A percentile compares a stretch with the other conserved stretches of the same genome.
Evolutionary conservation across 1,140 invertebrate genomes (phyloP).

Genomic region (Lordiphosa clarofinis): DNA sequence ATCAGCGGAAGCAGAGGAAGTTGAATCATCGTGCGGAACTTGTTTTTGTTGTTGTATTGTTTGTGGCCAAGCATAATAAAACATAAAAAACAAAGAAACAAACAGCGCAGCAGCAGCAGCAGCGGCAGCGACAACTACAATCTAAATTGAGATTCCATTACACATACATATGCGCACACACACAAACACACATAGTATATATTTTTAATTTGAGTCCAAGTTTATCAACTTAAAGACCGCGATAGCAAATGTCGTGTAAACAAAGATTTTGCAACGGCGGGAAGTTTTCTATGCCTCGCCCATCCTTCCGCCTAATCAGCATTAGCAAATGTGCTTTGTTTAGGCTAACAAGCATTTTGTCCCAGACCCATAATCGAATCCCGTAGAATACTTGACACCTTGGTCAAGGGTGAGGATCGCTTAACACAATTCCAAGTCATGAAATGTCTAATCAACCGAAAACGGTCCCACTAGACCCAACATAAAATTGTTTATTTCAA

Average conservation of each 20-base stretch:
- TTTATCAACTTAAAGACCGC: conserved; percentile 34
- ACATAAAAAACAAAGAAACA: conserved; percentile 14
- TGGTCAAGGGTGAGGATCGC: too few relatives aligned
- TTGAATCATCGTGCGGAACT: conserved; percentile 73
- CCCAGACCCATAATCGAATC: too few relatives aligned
- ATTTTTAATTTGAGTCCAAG: conserved; percentile 21
- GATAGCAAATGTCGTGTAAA: conserved; percentile 50
- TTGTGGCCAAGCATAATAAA: conserved; percentile 41
- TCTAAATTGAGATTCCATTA: conserved; percentile 32
- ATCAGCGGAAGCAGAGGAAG: conserved; percentile 43
- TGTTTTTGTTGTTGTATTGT: conserved; percentile 46
- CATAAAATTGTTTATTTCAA: too few relatives aligned
- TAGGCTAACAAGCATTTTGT: too few relatives aligned
- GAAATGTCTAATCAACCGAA: too few relatives aligned
- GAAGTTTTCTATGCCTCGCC: neutral
- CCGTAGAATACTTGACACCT: too few relatives aligned
- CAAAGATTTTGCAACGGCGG: conserved; percentile 49
- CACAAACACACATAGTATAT: conserved; percentile 14
- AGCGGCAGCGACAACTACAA: conserved; percentile 9
- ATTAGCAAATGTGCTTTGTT: too few relatives aligned
- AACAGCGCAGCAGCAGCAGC: conserved; percentile 21
- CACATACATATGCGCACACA: conserved; percentile 6
- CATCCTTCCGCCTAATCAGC: too few relatives aligned
- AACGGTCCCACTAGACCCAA: too few relatives aligned
- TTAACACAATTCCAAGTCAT: too few relatives aligned